phyloP scores from a whole-genome alignment of 2,888 invertebrate species.

The Hemistola chrysoprasaria region DNA sequence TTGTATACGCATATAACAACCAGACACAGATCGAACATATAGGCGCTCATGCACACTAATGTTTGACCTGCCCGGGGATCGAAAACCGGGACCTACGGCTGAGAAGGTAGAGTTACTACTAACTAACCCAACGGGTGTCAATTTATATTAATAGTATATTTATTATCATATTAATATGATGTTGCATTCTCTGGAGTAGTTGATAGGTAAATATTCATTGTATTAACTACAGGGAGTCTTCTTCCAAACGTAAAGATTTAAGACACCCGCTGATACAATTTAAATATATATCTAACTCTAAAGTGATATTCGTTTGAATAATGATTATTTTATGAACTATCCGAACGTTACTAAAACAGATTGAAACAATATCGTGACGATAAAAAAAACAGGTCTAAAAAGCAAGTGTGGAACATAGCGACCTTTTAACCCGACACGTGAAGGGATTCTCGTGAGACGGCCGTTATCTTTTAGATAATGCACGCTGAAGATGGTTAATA shows the following conservation, averaged over 20 bases:
- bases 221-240: constrained; percentile 23
- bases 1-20: no score
- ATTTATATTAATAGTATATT: no score
- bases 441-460: constrained; percentile 31
- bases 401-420: constrained; percentile 24
- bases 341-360: background rate
- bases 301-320: no score
- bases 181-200: constrained; percentile 14
- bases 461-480: constrained; percentile 33
- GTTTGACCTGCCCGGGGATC: no score
- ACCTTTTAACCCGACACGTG: constrained; percentile 54
- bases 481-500: constrained; percentile 23
- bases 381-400: constrained; percentile 15
- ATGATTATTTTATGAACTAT: no score
- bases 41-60: no score
- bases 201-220: constrained; percentile 13
- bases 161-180: no score
- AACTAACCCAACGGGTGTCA: no score
- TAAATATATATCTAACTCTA: constrained; percentile 7
- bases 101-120: no score
- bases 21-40: no score
- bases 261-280: constrained; percentile 28
- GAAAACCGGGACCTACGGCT: no score
- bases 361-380: background rate
- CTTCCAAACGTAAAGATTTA: constrained; percentile 21